Conservation (phyloP, 2,113 vertebrate genomes). For the Poeciliopsis retropinna region DNA sequence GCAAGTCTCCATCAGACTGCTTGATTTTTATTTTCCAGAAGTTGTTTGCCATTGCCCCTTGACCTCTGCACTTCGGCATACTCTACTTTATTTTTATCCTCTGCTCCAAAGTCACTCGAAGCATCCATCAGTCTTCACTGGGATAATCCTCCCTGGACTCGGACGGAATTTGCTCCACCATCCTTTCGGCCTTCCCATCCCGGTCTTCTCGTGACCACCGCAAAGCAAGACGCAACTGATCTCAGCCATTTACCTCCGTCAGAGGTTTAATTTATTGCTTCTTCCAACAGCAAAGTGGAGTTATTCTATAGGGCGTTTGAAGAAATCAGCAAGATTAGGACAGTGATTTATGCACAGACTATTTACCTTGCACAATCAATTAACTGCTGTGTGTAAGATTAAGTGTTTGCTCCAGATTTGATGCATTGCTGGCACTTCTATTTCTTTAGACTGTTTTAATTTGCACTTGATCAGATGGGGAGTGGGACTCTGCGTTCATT, state of each 20-base stretch:
- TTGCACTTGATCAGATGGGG: background rate
- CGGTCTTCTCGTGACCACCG: background rate
- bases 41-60: no score
- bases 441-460: background rate
- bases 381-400: no score
- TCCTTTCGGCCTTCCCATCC: background rate
- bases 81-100: background rate
- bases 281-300: background rate
- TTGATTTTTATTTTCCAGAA: no score
- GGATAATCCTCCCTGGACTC: background rate
- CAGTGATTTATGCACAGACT: no score
- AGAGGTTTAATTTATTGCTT: background rate
- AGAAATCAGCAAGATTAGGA: no score
- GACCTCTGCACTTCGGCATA: no score
- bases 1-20: no score
- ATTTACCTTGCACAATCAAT: no score
- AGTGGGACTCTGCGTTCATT: background rate
- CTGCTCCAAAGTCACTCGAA: background rate
- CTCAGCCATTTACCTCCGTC: background rate
- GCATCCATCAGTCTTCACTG: background rate
- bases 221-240: background rate
- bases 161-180: background rate
- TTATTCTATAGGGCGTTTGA: no score
- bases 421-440: no score
- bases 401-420: no score